Conservation (phyloP, 2,797 vertebrate genomes). For the Hyperoplus lanceolatus region DNA sequence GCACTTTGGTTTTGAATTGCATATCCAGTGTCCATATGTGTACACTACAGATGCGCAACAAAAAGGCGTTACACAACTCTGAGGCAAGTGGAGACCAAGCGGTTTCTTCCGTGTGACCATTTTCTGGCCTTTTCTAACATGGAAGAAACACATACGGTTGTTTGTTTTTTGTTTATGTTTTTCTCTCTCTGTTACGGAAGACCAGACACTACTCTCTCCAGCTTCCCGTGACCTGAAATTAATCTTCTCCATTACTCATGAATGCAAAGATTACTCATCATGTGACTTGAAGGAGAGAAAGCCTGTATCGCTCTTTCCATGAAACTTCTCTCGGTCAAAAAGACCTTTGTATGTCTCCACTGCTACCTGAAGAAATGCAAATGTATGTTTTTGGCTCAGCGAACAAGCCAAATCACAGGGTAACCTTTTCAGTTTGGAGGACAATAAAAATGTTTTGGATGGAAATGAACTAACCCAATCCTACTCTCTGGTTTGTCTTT, state of each 20-base stretch:
- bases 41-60: slow-evolving; percentile 79
- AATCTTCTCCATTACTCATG: slow-evolving; percentile 77
- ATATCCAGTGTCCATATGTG: slow-evolving; percentile 75
- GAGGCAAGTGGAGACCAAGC: slow-evolving; percentile 47
- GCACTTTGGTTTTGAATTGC: slow-evolving; percentile 78
- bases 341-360: slow-evolving; percentile 78
- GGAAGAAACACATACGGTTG: slow-evolving; percentile 59
- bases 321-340: slow-evolving; percentile 66
- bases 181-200: slow-evolving; percentile 49
- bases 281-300: slow-evolving; percentile 77
- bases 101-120: slow-evolving; percentile 44
- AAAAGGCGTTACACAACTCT: slow-evolving; percentile 48
- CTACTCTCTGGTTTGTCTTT: slow-evolving; percentile 65
- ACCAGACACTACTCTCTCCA: slow-evolving; percentile 71
- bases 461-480: slow-evolving; percentile 80
- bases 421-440: slow-evolving; percentile 81
- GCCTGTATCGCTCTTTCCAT: slow-evolving; percentile 75
- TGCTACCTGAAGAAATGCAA: slow-evolving; percentile 81
- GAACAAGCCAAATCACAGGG: slow-evolving; percentile 77
- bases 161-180: slow-evolving; percentile 7
- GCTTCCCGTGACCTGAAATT: slow-evolving; percentile 71
- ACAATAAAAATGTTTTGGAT: slow-evolving; percentile 85
- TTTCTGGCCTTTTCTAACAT: slow-evolving; percentile 70
- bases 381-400: slow-evolving; percentile 80
- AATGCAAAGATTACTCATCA: slow-evolving; percentile 78